Evolutionary conservation across 2,888 invertebrate species (phyloP), one percentile per base, ranked within the genome.

Genomic region (Molanna angustata): DNA sequence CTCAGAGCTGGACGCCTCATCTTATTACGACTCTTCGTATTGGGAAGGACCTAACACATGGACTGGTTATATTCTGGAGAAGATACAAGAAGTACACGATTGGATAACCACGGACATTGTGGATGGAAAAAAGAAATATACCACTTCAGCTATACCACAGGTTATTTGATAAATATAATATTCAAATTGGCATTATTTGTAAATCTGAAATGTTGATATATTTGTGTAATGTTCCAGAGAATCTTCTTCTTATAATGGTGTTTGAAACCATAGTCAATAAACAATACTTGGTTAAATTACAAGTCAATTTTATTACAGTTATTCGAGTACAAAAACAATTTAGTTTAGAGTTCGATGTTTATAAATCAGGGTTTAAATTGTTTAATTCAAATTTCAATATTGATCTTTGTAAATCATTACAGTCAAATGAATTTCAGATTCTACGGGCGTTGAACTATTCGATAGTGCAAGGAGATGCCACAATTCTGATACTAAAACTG

Each of bases 371-470:
- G n/a, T n/a, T n/a, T n/a, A n/a, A n/a, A n/a, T n/a, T n/a, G n/a
- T n/a, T n/a, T n/a, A n/a, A n/a, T n/a, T n/a, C 9, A 27, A 27
- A 27, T 7, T 9, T 4, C 6, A 37, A 6, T 13, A 13, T 47
- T 13, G 11, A n/a, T n/a, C n/a, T n/a, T n/a, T n/a, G n/a, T n/a
- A n/a, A n/a, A n/a, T n/a, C n/a, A n/a, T n/a, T n/a, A n/a, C n/a
- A n/a, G n/a, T n/a, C n/a, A n/a, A n/a, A n/a, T 33, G 2, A 18
- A 13, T 53, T 56, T 17, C 65, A 69, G 11, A 61, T 80, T 1
- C 55, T 80, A 1, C 71, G 71, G 62, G 77, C 79, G 0, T 59
- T 81, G 0, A 81, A 81, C 57, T 73, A 76, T 0, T 80, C 79
- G 19, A 59, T 81, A 0, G 62, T 74, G 0, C 72, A 76, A 59